These are phyloP conservation scores for Drosophila orosa DNA, from an alignment of 1,140 invertebrate species.

Conservation along the genomic window DNA sequence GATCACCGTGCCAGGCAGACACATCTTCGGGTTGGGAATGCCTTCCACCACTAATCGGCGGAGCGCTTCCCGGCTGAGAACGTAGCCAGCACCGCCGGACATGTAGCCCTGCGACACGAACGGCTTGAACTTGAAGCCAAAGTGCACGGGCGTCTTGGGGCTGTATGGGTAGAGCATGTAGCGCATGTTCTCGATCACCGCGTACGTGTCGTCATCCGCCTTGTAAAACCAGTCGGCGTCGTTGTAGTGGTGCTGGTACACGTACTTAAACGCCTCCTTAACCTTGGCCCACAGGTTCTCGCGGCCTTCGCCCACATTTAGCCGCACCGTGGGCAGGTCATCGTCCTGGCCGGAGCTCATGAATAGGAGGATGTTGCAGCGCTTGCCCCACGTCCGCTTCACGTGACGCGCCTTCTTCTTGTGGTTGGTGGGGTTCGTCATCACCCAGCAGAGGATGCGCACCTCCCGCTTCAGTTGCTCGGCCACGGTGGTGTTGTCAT, in stretches of 20 bases:
- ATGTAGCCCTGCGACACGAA: slow-evolving; percentile 90
- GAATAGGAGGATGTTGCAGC: slow-evolving; percentile 95
- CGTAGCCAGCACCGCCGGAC: slow-evolving; percentile 96
- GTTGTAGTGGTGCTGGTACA: slow-evolving; percentile 92
- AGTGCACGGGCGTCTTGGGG: slow-evolving; percentile 90
- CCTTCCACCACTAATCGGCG: slow-evolving; percentile 89
- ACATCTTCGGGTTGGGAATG: slow-evolving; percentile 88
- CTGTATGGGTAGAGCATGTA: slow-evolving; percentile 93
- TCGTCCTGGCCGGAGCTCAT: slow-evolving; percentile 92
- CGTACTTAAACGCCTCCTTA: slow-evolving; percentile 94
- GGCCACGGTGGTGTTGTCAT: slow-evolving; percentile 44
- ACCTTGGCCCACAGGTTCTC: slow-evolving; percentile 97
- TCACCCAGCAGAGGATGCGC: slow-evolving; percentile 53
- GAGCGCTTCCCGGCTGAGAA: slow-evolving; percentile 92
- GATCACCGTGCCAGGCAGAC: slow-evolving; percentile 87
- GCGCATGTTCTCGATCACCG: slow-evolving; percentile 95
- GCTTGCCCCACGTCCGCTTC: slow-evolving; percentile 96
- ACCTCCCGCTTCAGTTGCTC: slow-evolving; percentile 49
- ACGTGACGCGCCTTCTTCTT: slow-evolving; percentile 83
- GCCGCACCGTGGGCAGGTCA: slow-evolving; percentile 87
- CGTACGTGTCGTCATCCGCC: slow-evolving; percentile 97
- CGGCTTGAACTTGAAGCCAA: slow-evolving; percentile 94
- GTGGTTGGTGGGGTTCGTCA: slow-evolving; percentile 53
- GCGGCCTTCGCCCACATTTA: slow-evolving; percentile 93
- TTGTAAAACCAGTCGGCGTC: slow-evolving; percentile 97